A percentile compares a stretch with the other conserved stretches of the same genome.
Evolutionary conservation across 2,797 vertebrate genomes (phyloP).

Genomic region (Arrhamphus sclerolepis): DNA sequence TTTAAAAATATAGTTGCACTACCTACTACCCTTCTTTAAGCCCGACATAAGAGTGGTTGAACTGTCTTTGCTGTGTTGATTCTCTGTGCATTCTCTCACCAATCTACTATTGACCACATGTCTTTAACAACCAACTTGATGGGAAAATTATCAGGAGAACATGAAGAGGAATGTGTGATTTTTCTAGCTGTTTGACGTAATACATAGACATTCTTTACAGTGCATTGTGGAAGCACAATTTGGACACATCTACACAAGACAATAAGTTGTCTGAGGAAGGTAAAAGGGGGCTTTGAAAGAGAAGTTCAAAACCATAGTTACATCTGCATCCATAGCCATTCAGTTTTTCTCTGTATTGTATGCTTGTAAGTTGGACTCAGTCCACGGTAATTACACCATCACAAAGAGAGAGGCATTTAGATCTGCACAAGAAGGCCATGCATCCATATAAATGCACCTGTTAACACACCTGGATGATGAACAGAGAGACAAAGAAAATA

Average conservation of each 20-base stretch:
- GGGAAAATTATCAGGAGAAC: no score
- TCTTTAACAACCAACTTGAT: no score
- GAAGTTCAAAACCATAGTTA: constrained; percentile 5
- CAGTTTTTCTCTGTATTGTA: constrained; percentile 3
- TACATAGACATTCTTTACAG: not conserved
- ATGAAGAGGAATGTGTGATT: no score
- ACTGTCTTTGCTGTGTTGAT: not conserved
- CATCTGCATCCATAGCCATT: not conserved
- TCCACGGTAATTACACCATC: not conserved
- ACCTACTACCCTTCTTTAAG: not conserved
- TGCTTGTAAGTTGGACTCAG: constrained; percentile 5
- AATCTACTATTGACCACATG: no score
- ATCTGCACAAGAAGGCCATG: constrained; percentile 5
- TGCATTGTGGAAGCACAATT: not conserved
- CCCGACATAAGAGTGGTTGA: not conserved
- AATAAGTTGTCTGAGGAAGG: constrained; percentile 13
- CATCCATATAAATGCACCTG: constrained; percentile 6
- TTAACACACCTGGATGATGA: constrained; percentile 24
- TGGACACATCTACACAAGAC: not conserved
- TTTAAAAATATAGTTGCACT: not conserved
- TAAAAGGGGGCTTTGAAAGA: constrained; percentile 6
- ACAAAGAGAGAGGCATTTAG: not conserved
- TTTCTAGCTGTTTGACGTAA: not conserved
- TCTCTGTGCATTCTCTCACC: no score
- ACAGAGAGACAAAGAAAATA: constrained; percentile 4